Evolutionary conservation across 2,888 invertebrate species (phyloP), one percentile per base, ranked within the genome.

Genomic region (Nezara viridula): DNA sequence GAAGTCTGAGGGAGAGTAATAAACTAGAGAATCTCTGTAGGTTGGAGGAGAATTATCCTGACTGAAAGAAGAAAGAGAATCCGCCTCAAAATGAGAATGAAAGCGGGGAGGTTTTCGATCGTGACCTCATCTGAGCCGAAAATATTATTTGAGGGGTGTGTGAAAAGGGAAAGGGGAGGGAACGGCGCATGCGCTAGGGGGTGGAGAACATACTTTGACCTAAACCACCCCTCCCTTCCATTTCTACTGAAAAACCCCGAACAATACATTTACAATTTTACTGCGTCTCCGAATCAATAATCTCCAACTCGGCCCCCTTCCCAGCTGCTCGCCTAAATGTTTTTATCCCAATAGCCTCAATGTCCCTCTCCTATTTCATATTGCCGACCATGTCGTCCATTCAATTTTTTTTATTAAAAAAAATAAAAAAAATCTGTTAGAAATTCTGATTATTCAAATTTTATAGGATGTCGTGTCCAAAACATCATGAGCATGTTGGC

Each of bases 211-310:
- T 40, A 86, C 86, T 86, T 86, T 88, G 90, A 86, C 89, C 91
- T 89, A 86, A 87, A 86, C 85, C 85, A 66, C 44, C 47, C 88
- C 49, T 44, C 85, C 85, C 90, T 86, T 89, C 89, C 90, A 66
- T 88, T 89, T 88, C 90, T 88, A 90, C 90, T 90, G 89, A 90
- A 90, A 90, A 90, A 90, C 90, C 89, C 90, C 90, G 90, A 90
- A 90, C 90, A 90, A 90, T 90, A 90, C 90, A 90, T 90, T 90
- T 90, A 90, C 90, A 90, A 90, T 90, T 90, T 90, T 89, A 90
- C 90, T 88, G 90, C 88, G 90, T 88, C 90, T 90, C 88, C 90
- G 88, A 90, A 90, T 90, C 90, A 90, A 90, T 90, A 90, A 90
- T 90, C 90, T 49, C 90, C 88, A 86, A 66, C 85, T 88, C 90